Base-by-base conservation (phyloP, 2,797 vertebrate genomes). In the Salarias fasciatus region DNA sequence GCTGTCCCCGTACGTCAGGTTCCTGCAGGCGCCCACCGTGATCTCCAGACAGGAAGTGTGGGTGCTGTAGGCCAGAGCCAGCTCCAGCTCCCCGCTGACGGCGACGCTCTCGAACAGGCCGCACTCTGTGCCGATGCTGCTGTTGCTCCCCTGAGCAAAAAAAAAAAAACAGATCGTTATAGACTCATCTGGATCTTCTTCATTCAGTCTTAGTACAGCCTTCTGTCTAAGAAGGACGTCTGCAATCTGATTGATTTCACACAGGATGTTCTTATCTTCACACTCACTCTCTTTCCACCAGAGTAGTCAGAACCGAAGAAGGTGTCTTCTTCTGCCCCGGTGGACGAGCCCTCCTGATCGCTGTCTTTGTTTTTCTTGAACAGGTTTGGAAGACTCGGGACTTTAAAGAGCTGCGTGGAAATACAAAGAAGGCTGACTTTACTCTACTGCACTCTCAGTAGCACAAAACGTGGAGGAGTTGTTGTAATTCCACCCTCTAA, bases 11-110 rank as follows among this genome's bases (percentile, higher is more conserved):
- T 89, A 88, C 11, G 85, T 72, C 48, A 98, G 88, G 50, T 96
- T 94, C 80, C 86, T 95, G 74, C 96, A 97, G 30, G 85, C 84
- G 15, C 86, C 91, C 29, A 98, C 91, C 8, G 79, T 85, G 72
- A 98, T 81, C 86, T 96, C 94, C 78, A 98, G 86, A 70, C 90
- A 84, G 57, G 84, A 88, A 24, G 80, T 63, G 77, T 52, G 73
- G 82, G 70, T 72, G 89, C 90, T 82, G 59, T 96, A 98, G 60
- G 63, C 81, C 63, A 98, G 14, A 11, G 92, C 91, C 53, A 97
- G 72, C 69, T 96, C 92, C 77, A 98, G 90, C 75, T 96, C 95
- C 68, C 96, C 97, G 0, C 89, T 79, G 58, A 95, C 44, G 0
- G 77, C 47, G 47, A 47, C 1, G 79, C 85, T 0, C 72, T 93